Conservation (phyloP, 2,888 invertebrate species). For the Lamellibrachia satsuma region DNA sequence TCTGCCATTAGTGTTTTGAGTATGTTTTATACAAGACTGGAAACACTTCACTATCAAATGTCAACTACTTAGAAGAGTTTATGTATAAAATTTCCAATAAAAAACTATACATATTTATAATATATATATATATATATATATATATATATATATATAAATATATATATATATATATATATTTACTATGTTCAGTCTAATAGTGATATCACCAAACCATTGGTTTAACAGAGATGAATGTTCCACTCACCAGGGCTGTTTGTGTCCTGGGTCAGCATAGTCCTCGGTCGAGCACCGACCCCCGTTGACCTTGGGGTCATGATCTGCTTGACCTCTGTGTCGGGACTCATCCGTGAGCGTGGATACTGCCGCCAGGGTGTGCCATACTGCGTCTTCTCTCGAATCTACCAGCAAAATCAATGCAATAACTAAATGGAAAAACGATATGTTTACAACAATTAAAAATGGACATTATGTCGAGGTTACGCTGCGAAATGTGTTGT, state of each 20-base stretch:
- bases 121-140: no score
- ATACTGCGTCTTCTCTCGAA: conserved; percentile 58
- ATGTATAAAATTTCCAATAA: no score
- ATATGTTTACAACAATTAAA: not conserved
- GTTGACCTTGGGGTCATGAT: conserved; percentile 51
- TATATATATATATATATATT: not conserved
- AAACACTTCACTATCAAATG: no score
- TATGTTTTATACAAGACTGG: no score
- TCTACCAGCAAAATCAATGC: conserved; percentile 41
- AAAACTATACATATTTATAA: no score
- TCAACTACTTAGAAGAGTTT: no score
- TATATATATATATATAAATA: no score
- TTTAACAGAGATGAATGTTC: not conserved
- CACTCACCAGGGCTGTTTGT: conserved; percentile 28
- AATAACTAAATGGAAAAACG: not conserved
- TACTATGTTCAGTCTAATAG: not conserved
- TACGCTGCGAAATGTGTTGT: not conserved
- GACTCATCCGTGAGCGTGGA: conserved; percentile 47
- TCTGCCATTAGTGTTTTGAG: no score
- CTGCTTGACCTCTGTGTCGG: conserved; percentile 60
- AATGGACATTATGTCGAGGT: not conserved
- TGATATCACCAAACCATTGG: not conserved
- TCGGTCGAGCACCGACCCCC: conserved; percentile 33
- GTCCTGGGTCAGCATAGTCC: conserved; percentile 28
- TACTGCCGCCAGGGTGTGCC: conserved; percentile 58